phyloP scores from a whole-genome alignment of 2,797 vertebrate species.

The Psittacula derbiana region DNA sequence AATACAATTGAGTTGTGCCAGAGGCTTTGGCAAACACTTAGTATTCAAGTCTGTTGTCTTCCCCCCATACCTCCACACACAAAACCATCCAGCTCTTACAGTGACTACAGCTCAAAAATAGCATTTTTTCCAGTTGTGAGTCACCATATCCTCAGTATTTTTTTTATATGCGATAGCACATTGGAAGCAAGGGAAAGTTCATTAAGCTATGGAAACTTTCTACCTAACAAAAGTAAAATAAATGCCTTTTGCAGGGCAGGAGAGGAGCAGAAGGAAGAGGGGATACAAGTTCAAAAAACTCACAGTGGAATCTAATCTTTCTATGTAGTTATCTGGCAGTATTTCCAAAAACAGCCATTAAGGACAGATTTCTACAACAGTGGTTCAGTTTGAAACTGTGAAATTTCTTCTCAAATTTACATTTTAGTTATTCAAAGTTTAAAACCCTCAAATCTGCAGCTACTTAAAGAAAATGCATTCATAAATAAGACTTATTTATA shows the following conservation, averaged over 20 bases:
- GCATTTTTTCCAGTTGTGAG: neutral
- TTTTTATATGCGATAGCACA: neutral
- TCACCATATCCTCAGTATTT: neutral
- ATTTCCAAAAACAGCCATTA: neutral
- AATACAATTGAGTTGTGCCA: neutral
- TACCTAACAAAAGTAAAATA: neutral
- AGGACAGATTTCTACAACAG: neutral
- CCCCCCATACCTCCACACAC: neutral
- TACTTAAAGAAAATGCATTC: neutral
- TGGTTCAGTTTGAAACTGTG: neutral
- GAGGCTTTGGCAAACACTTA: neutral
- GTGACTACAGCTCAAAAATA: neutral
- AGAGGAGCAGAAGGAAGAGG: neutral
- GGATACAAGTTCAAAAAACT: neutral
- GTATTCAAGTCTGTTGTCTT: neutral
- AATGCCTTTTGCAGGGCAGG: neutral
- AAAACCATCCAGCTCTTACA: neutral
- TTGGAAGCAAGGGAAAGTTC: neutral
- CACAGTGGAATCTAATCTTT: neutral
- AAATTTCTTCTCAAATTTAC: neutral
- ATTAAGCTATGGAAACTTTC: neutral
- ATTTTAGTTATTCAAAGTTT: neutral
- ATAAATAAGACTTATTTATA: neutral
- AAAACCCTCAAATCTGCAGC: neutral
- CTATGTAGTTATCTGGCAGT: neutral